Percentiles rank a stretch among this genome's conserved stretches.
These are phyloP conservation scores for Babyrousa celebensis DNA, from an alignment of 2,797 vertebrate genomes.

Conservation along the genomic window DNA sequence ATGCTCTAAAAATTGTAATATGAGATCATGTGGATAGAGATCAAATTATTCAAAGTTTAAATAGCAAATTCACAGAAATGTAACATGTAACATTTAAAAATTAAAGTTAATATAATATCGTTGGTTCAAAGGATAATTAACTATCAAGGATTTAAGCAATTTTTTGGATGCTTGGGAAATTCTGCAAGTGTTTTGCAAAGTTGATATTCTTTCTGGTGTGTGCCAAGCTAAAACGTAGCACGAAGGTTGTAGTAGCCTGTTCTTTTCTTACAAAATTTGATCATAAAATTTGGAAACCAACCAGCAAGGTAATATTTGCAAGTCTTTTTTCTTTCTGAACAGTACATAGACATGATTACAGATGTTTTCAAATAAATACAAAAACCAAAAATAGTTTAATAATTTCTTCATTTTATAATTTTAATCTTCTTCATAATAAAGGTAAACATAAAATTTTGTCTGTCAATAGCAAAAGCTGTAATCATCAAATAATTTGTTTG, in stretches of 20 bases:
- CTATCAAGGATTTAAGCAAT: not conserved
- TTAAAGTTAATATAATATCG: not conserved
- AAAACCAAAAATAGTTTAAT: not conserved
- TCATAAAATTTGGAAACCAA: not conserved
- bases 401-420: not conserved
- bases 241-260: not conserved
- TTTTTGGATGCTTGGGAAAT: not conserved
- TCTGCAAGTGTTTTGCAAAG: not conserved
- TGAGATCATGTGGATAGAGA: not conserved
- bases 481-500: not conserved
- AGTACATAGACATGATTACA: not conserved
- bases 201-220: not conserved
- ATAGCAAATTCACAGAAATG: not conserved
- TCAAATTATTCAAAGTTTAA: not conserved
- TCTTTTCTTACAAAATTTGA: not conserved
- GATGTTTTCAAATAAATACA: not conserved
- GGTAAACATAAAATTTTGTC: not conserved
- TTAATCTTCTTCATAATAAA: not conserved
- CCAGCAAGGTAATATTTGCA: not conserved
- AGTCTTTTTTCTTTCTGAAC: not conserved
- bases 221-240: not conserved
- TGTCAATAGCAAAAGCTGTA: not conserved
- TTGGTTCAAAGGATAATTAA: not conserved
- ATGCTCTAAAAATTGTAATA: not conserved
- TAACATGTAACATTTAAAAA: not conserved